Conservation (phyloP, 2,888 invertebrate genomes). For the Mesopsocus fuscifrons region DNA sequence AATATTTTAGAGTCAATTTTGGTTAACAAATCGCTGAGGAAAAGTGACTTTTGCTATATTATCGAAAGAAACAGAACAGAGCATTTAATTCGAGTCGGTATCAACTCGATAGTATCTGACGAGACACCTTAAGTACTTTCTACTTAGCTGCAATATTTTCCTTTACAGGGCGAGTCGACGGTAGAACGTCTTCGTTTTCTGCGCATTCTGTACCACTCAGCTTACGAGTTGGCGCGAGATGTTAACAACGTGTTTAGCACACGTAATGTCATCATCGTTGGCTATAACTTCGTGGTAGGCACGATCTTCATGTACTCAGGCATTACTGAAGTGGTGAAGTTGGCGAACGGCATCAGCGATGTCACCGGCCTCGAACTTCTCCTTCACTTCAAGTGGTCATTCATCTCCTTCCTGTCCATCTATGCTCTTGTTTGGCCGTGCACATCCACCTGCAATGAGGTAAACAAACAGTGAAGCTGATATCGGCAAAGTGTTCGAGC, state of each 20-base stretch:
- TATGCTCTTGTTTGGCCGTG: constrained; percentile 1
- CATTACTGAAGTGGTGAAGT: not conserved
- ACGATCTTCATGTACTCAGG: constrained; percentile 7
- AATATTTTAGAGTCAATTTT: too few relatives aligned
- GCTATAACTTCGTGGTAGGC: constrained; percentile 4
- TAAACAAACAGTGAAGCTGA: too few relatives aligned
- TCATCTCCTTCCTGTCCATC: not conserved
- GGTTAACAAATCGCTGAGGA: too few relatives aligned
- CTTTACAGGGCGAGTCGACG: not conserved
- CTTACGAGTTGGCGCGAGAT: not conserved
- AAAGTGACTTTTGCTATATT: too few relatives aligned
- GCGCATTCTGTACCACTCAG: not conserved
- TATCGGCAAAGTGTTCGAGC: too few relatives aligned
- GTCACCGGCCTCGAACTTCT: not conserved
- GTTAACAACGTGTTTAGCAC: constrained; percentile 3
- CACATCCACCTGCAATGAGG: not conserved
- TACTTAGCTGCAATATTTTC: too few relatives aligned
- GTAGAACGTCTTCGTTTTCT: not conserved
- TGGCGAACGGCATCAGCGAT: not conserved
- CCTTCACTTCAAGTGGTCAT: constrained; percentile 2
- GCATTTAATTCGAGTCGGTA: too few relatives aligned
- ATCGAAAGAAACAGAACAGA: too few relatives aligned
- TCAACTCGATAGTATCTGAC: too few relatives aligned
- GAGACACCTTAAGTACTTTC: too few relatives aligned
- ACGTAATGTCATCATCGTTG: constrained; percentile 1